Base-by-base conservation (phyloP, 30 jellyfish, hydroid and myxozoan genomes). In the Aurelia aurita complex sp. Pacific region DNA sequence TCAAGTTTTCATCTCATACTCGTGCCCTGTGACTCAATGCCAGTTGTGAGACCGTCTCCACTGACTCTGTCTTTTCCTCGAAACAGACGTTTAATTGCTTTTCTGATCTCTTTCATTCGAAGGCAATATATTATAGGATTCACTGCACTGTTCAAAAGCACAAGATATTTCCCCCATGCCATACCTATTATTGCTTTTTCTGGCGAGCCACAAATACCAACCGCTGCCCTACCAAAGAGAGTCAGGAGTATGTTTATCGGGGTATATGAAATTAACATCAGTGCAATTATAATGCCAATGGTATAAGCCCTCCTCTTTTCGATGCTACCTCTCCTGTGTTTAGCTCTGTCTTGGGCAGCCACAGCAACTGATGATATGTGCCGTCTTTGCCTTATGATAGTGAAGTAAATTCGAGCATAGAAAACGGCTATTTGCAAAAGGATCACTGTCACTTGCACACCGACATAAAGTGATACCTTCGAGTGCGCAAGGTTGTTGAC, bases 131-230 rank as follows among this genome's bases (percentile, higher is more conserved):
- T n/a, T 13, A 46, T 67, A 1, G 82, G 67, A 51, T 73, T 73
- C 5, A 73, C 14, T 52, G 57, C 54, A 43, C 82, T 73, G 69
- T 73, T 51, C 70, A 66, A 73, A 3, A 73, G 69, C 8, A 73
- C 55, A 18, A 73, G 18, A 51, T 2, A 32, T 38, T 73, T 16
- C 69, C 54, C 82, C 82, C 82, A 73, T 1, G 2, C 4, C 5
- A 50, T 53, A 0, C 34, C 50, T 6, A 73, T 15, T 3, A 43
- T 6, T 4, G 42, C 10, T 38, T 73, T 67, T 7, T 46, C 57
- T 46, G 57, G 16, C 19, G 8, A 4, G 38, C 69, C 54, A 35
- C 54, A 29, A 66, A 73, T 46, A 7, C 9, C 4, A 66, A 18
- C 15, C 7, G 54, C 6, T 9, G 13, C 19, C 29, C 51, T n/a